Evolutionary conservation across 2,888 invertebrate genomes (phyloP), one percentile per base, ranked within the genome.

Genomic region (Callimorpha dominula): DNA sequence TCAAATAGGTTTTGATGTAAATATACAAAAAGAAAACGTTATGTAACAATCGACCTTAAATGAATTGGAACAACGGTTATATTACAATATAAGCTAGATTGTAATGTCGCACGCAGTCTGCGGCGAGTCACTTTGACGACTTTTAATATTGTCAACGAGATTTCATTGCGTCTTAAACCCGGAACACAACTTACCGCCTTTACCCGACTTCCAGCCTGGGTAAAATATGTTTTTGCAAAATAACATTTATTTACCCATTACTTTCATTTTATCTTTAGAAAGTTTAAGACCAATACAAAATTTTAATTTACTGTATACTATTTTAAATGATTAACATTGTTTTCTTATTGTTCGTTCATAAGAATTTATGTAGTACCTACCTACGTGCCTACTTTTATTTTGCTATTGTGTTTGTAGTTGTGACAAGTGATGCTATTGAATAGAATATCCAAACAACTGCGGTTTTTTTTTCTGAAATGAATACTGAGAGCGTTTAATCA

Each of bases 141-240:
- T 86, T 86, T 87, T 91, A 92, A 92, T 31, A 46, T 91, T 91
- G 90, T 90, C 87, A 85, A 81, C 83, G 87, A 88, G 91, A 90
- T 91, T 90, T 90, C 88, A 90, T 88, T 88, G 87, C 87, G 87
- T 84, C 87, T 46, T 87, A 85, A 91, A 90, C 90, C 87, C 85
- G 81, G 52, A 57, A 85, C 79, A 46, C 68, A 9, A 50, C 60
- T 69, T 68, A n/a, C 40, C 7, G 20, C 14, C 15, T 20, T 40
- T 4, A n/a, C 31, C 83, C 84, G 82, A 81, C 87, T 88, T 87
- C 87, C 86, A 84, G 80, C 78, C 80, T 78, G 78, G 74, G 81
- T 83, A 83, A 81, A 84, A 85, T 86, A 87, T 88, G 88, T 85
- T 85, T 75, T 75, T 54, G 54, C 12, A 73, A 83, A 81, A 78